Base-by-base conservation (phyloP, 2,888 invertebrate genomes). In the Dinocampus coccinellae region DNA sequence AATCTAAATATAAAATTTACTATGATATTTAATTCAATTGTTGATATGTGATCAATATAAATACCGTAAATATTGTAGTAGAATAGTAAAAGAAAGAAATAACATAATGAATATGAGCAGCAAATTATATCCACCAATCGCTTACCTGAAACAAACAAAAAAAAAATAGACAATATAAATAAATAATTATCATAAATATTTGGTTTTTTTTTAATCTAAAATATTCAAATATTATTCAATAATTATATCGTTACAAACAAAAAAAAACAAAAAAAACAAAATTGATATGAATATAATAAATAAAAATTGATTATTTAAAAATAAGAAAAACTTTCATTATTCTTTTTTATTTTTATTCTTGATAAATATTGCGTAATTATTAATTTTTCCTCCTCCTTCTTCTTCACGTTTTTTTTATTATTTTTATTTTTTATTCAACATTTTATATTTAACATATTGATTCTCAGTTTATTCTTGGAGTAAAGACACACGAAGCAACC, bases 91-190 rank as follows among this genome's bases (percentile, higher is more conserved):
- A 16, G 20, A 20, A 9, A 34, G 9, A 20, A 20, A 20, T 11
- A 34, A 13, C 20, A 22, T 34, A 11, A 36, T 60, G 34, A 34
- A 60, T 16, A 60, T 22, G 34, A 13, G n/a, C 6, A 33, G 33
- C 7, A 29, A 29, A 58, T 20, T 33, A 10, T 57, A 57, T 57
- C n/a, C 57, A 9, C 20, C 58, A 57, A 60, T 57, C 29, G 61
- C 76, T 76, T 74, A 77, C 77, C 77, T 77, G 73, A 1, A 77
- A 77, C 73, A 77, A 39, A 76, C 55, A 60, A 62, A 65, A 60
- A 69, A 34, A 60, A 61, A 62, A 55, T 26, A 42, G 39, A 69
- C 61, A 69, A 67, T 61, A 66, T 34, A 29, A 29, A 29, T 29
- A 4, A 4, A 4, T 29, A 29, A 29, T 4, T n/a, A n/a, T n/a